Evolutionary conservation across 1,140 invertebrate genomes (phyloP), one percentile per base, ranked within the genome.

Genomic region (Drosophila repleta): DNA sequence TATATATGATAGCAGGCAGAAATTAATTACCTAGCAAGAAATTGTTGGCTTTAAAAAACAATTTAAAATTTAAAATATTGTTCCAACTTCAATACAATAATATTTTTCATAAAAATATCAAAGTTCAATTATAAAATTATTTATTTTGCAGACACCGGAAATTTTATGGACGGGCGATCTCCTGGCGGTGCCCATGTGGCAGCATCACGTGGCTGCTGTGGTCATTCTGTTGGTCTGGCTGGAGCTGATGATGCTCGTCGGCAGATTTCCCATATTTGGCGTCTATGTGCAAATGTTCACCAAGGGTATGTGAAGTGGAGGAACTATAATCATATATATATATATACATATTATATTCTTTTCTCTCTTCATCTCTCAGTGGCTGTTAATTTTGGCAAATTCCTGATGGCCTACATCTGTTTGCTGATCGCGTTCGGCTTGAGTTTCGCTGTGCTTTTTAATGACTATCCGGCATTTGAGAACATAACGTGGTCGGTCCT

Each of bases 201-300:
- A 97, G 76, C 94, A 96, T 91, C 96, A 97, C 77, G 93, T 96
- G 0, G 96, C 96, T 0, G 96, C 96, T 0, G 92, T 96, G 39
- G 95, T 95, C 0, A 95, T 97, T 76, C 94, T 97, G 29, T 91
- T 96, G 5, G 94, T 95, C 11, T 97, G 96, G 96, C 81, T 96
- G 13, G 95, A 97, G 79, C 90, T 97, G 4, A 96, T 97, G 94
- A 95, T 97, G 93, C 94, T 97, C 24, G 95, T 97, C 8, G 96
- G 96, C 10, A 93, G 96, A 56, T 97, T 97, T 92, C 96, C 96
- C 46, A 95, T 96, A 74, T 96, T 97, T 83, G 96, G 96, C 0
- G 92, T 97, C 2, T 97, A 97, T 74, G 95, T 97, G 3, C 96
- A 97, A 91, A 97, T 97, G 96, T 96, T 97, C 79, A 96, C 95